phyloP scores from a whole-genome alignment of 2,113 vertebrate species.

The Pituophis catenifer region DNA sequence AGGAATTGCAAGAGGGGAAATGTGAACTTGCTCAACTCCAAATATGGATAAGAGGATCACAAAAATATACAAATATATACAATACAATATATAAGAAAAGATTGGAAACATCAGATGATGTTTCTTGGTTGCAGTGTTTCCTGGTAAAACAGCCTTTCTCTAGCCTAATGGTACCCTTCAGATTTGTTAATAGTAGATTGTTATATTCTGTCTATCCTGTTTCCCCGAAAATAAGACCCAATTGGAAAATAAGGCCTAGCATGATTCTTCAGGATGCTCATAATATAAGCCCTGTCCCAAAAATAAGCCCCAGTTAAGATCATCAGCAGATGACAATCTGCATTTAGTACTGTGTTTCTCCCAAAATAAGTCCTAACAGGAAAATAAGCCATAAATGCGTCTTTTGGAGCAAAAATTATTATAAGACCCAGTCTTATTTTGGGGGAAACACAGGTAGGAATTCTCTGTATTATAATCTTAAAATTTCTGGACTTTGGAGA shows the following conservation, averaged over 20 bases:
- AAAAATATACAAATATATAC: neutral
- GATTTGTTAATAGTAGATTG: neutral
- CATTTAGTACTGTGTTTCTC: too few species aligned
- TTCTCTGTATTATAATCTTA: neutral
- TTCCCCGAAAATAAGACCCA: too few species aligned
- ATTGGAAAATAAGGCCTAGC: too few species aligned
- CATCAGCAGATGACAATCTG: too few species aligned
- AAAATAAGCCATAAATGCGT: too few species aligned
- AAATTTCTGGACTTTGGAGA: neutral
- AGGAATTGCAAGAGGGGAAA: neutral
- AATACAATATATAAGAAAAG: neutral
- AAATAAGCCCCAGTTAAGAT: too few species aligned
- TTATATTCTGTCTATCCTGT: neutral
- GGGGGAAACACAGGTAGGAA: neutral
- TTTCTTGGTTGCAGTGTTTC: neutral
- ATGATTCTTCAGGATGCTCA: too few species aligned
- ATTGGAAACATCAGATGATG: neutral
- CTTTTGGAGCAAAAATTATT: too few species aligned
- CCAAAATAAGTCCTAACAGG: too few species aligned
- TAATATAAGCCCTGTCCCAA: too few species aligned
- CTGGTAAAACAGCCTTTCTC: neutral
- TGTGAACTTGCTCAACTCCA: neutral
- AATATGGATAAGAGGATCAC: neutral
- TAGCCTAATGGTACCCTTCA: neutral
- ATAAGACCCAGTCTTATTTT: too few species aligned